phyloP scores from a whole-genome alignment of 2,888 invertebrate genomes.

The Diarsia brunnea region DNA sequence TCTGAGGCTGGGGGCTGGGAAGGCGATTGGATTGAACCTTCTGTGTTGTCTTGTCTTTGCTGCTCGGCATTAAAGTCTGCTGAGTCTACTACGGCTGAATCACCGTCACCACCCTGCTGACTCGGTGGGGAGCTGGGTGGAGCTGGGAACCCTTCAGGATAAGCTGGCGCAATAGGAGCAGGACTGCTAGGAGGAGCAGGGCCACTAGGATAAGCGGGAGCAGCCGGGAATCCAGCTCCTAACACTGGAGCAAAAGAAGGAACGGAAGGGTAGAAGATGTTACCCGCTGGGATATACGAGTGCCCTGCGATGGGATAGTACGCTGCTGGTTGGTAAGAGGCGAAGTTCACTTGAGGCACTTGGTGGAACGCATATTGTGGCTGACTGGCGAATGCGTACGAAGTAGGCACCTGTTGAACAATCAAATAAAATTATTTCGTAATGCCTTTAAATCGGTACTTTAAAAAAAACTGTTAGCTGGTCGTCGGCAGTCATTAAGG shows the following conservation, averaged over 20 bases:
- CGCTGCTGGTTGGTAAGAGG: conserved; percentile 73
- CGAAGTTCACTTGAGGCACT: conserved; percentile 74
- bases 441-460: not conserved
- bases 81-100: conserved; percentile 85
- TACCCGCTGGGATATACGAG: conserved; percentile 76
- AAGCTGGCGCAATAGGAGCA: conserved; percentile 50
- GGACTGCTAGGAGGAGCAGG: conserved; percentile 65
- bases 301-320: conserved; percentile 76
- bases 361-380: conserved; percentile 81
- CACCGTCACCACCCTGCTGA: conserved; percentile 78
- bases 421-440: not conserved
- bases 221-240: conserved; percentile 47
- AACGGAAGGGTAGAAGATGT: conserved; percentile 75
- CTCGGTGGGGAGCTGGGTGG: conserved; percentile 63
- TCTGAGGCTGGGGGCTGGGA: conserved; percentile 62
- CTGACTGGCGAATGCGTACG: conserved; percentile 74
- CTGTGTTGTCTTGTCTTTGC: conserved; percentile 67
- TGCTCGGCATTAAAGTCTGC: conserved; percentile 76
- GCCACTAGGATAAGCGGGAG: conserved; percentile 63
- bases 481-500: too few relatives aligned
- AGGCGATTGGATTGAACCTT: conserved; percentile 60
- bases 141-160: conserved; percentile 42
- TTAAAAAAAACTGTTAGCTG: too few relatives aligned
- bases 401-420: conserved; percentile 76
- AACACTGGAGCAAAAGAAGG: conserved; percentile 64